These are phyloP conservation scores for Glyphotaelius pellucidus DNA, from an alignment of 2,888 invertebrate species.

Conservation along the genomic window DNA sequence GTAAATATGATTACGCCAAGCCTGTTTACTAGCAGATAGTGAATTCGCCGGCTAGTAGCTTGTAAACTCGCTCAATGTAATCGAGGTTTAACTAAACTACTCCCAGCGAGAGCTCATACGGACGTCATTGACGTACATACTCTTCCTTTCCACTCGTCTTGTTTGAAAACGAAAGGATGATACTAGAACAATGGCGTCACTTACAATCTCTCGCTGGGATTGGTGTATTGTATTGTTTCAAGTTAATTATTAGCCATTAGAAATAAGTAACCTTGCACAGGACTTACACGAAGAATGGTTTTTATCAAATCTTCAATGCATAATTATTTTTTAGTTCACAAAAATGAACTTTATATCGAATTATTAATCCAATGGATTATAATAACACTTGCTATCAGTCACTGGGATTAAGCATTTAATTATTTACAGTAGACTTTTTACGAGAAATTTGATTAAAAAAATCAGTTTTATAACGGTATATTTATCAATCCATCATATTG, in stretches of 20 bases:
- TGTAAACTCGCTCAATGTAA: too few relatives aligned
- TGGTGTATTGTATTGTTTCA: background rate
- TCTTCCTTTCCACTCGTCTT: too few relatives aligned
- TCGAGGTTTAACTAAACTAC: background rate
- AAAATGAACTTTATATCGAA: background rate
- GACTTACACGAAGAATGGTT: background rate
- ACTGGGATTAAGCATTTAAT: background rate
- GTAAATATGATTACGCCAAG: too few relatives aligned
- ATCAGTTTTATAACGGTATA: background rate
- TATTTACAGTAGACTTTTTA: background rate
- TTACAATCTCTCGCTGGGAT: too few relatives aligned
- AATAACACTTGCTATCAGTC: background rate
- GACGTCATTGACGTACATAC: too few relatives aligned
- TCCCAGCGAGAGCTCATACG: too few relatives aligned
- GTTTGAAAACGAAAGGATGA: too few relatives aligned
- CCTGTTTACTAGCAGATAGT: too few relatives aligned
- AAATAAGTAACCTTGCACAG: background rate
- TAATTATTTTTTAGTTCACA: background rate
- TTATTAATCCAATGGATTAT: background rate
- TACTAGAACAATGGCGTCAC: too few relatives aligned
- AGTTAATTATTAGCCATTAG: background rate
- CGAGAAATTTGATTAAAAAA: background rate
- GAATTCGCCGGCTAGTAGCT: too few relatives aligned
- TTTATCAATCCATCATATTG: slow-evolving; percentile 23
- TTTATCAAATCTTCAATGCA: background rate